These are phyloP conservation scores for Lindbergichthys nudifrons DNA, from an alignment of 2,797 vertebrate genomes.

Conservation along the genomic window DNA sequence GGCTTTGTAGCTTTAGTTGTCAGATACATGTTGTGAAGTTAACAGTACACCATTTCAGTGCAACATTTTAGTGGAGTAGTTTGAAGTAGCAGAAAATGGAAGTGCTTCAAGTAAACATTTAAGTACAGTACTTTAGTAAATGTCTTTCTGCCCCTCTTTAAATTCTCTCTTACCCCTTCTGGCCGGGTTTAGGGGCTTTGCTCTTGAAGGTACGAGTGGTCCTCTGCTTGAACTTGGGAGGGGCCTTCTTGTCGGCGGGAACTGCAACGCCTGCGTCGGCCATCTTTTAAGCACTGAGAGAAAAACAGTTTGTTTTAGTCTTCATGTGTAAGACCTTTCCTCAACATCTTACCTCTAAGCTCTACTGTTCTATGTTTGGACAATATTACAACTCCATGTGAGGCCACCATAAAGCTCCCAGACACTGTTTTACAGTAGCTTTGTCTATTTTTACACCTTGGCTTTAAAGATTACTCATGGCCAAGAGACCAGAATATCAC, in stretches of 20 bases:
- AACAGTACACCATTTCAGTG: background rate
- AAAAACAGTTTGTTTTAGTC: background rate
- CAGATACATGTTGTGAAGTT: background rate
- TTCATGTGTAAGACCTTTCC: conserved; percentile 3
- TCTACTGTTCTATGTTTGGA: background rate
- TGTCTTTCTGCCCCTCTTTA: background rate
- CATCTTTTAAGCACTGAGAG: conserved; percentile 53
- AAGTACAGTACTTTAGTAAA: background rate
- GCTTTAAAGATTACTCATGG: conserved; percentile 61
- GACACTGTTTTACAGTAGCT: conserved; percentile 63
- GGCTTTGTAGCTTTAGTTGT: background rate
- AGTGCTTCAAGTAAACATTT: background rate
- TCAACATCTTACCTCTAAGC: conserved; percentile 27
- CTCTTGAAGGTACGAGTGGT: conserved; percentile 86
- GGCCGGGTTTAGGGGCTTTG: conserved; percentile 86
- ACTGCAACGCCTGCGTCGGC: conserved; percentile 60
- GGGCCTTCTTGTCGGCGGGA: conserved; percentile 80
- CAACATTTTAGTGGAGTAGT: background rate
- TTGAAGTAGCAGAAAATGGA: background rate
- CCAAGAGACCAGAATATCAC: conserved; percentile 11
- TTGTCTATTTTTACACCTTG: conserved; percentile 64
- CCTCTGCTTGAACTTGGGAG: conserved; percentile 88
- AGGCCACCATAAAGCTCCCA: conserved; percentile 27
- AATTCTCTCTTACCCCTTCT: conserved; percentile 79
- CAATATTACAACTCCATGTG: conserved; percentile 46